These are phyloP conservation scores for Chironomus striatipennis DNA, from an alignment of 1,140 invertebrate species.

Conservation along the genomic window DNA sequence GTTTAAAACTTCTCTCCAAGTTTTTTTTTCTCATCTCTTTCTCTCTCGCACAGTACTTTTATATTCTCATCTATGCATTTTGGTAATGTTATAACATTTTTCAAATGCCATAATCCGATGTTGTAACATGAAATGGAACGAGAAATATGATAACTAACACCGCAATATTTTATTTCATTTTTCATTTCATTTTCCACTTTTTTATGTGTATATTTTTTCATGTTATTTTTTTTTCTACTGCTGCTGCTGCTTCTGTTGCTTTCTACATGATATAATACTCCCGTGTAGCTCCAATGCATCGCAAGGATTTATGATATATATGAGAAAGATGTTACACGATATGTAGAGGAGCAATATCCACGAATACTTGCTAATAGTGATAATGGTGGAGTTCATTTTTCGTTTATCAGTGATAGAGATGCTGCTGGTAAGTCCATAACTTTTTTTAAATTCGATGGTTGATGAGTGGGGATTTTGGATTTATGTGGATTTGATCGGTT, in stretches of 20 bases:
- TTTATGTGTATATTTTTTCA: background rate
- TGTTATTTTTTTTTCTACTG: too few relatives aligned
- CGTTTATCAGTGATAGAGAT: slow-evolving; percentile 17
- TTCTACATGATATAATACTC: background rate
- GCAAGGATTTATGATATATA: slow-evolving; percentile 25
- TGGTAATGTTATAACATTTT: background rate
- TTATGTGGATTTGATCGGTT: too few relatives aligned
- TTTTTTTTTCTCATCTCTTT: slow-evolving; percentile 2
- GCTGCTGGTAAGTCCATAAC: background rate
- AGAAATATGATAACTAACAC: background rate
- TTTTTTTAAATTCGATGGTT: background rate
- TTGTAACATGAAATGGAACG: slow-evolving; percentile 7
- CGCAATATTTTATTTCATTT: background rate
- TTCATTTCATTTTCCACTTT: background rate
- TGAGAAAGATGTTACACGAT: slow-evolving; percentile 11
- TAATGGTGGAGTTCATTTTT: slow-evolving; percentile 22
- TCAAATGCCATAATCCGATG: slow-evolving; percentile 1
- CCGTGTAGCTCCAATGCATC: slow-evolving; percentile 19
- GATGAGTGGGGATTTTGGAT: background rate
- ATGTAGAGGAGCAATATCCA: slow-evolving; percentile 24
- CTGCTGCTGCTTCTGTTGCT: background rate
- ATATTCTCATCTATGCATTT: background rate
- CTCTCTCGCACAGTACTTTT: background rate
- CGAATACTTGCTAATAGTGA: slow-evolving; percentile 20
- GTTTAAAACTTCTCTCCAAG: background rate